A percentile compares a stretch with the other conserved stretches of the same genome.
phyloP scores from a whole-genome alignment of 2,113 vertebrate genomes.

The Sciurus niger region DNA sequence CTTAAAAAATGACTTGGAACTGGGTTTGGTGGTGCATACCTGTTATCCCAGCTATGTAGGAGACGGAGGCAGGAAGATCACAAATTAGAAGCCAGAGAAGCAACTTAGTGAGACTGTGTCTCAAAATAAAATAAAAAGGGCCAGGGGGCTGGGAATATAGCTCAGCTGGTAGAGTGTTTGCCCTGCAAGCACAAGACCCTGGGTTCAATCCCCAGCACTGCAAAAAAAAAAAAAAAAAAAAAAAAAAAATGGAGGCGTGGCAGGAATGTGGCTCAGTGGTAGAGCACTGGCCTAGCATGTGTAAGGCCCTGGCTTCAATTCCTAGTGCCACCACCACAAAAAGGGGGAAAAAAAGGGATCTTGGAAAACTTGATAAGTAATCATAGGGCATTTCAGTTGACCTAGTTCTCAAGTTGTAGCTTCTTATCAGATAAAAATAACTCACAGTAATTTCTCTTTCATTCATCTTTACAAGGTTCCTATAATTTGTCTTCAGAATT shows the following conservation, averaged over 20 bases:
- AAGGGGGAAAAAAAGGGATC: neutral
- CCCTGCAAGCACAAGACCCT: no score
- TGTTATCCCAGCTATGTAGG: neutral
- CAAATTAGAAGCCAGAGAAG: neutral
- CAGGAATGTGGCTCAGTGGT: neutral
- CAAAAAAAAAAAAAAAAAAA: no score
- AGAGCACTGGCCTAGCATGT: neutral
- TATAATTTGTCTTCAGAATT: neutral
- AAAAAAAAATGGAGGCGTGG: no score
- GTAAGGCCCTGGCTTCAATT: neutral
- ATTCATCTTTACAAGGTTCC: neutral
- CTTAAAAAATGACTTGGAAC: neutral
- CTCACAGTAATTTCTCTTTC: conserved; percentile 10
- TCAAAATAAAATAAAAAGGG: neutral
- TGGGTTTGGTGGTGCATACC: neutral
- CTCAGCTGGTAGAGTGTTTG: no score
- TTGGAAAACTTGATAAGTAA: conserved; percentile 13
- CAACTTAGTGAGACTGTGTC: neutral
- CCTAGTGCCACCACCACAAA: neutral
- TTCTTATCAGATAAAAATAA: neutral
- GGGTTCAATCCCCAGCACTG: no score
- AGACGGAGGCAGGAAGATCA: neutral
- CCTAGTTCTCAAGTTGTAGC: neutral
- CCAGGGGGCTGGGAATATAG: no score
- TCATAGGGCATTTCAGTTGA: neutral